A percentile compares a stretch with the other conserved stretches of the same genome.
Conservation (phyloP, 2,888 invertebrate species). For the Drosophila bunnanda region DNA sequence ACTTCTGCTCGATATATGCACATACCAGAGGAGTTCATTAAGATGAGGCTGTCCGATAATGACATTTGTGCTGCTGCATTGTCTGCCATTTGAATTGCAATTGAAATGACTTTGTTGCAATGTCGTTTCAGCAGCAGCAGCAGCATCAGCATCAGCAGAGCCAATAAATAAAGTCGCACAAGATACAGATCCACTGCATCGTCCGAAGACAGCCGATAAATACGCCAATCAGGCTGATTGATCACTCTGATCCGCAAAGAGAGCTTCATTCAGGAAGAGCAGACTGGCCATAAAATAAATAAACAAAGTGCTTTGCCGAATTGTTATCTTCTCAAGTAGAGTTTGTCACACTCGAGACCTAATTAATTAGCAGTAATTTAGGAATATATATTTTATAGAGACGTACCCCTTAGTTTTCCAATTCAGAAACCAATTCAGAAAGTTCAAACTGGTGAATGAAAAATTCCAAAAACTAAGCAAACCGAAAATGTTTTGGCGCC, state of each 20-base stretch:
- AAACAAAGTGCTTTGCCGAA: neutral
- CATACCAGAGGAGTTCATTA: conserved; percentile 30
- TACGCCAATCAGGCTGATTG: conserved; percentile 22
- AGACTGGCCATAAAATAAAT: neutral
- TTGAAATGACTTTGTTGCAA: conserved; percentile 76
- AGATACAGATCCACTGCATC: conserved; percentile 9
- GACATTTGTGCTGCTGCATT: conserved; percentile 55
- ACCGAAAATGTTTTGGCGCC: conserved; percentile 20
- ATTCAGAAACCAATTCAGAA: neutral
- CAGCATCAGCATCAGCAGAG: conserved; percentile 1
- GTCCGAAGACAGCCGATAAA: conserved; percentile 20
- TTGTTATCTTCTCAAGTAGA: neutral
- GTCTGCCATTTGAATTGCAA: conserved; percentile 62
- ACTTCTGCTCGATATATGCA: neutral
- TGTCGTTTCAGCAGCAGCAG: conserved; percentile 50
- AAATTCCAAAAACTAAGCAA: conserved; percentile 22
- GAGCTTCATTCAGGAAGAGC: conserved; percentile 6
- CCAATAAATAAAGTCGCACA: conserved; percentile 22
- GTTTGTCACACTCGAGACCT: neutral
- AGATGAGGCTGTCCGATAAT: conserved; percentile 65
- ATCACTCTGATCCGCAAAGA: conserved; percentile 10
- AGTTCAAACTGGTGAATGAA: conserved; percentile 2
- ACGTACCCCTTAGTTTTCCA: neutral
- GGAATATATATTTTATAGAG: neutral
- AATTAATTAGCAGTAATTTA: neutral